Conservation (phyloP, 2,113 vertebrate species). For the Xiphorhynchus elegans region DNA sequence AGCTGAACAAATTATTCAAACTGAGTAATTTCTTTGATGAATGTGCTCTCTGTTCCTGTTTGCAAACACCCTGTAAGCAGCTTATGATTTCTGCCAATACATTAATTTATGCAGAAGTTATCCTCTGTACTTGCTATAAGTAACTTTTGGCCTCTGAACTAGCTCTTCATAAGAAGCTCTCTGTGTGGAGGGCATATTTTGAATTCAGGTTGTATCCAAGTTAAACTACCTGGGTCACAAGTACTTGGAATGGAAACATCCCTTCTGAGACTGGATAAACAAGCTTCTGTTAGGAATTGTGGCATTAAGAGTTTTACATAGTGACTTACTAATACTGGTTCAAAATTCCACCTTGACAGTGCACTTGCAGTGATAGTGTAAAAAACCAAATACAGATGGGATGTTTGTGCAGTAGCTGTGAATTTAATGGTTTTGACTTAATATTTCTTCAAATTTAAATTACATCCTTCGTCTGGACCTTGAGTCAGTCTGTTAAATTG, state of each 20-base stretch:
- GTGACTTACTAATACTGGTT: not conserved
- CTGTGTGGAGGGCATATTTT: not conserved
- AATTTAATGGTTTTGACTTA: not conserved
- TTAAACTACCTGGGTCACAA: not conserved
- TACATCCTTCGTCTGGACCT: not conserved
- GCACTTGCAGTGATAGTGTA: not conserved
- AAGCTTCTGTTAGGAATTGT: not conserved
- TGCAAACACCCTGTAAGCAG: slow-evolving; percentile 32
- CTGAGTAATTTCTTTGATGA: slow-evolving; percentile 2
- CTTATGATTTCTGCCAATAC: not conserved
- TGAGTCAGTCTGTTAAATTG: not conserved
- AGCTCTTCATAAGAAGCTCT: not conserved
- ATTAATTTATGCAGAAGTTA: slow-evolving; percentile 30
- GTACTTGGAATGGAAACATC: not conserved
- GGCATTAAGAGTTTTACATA: not conserved
- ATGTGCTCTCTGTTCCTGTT: slow-evolving; percentile 32
- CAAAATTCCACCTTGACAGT: not conserved
- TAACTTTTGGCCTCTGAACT: slow-evolving; percentile 17
- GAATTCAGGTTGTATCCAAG: not conserved
- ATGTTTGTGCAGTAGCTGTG: not conserved
- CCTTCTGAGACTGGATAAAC: not conserved
- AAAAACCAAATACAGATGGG: not conserved
- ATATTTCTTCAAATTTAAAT: not conserved
- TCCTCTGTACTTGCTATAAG: not conserved
- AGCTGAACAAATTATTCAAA: slow-evolving; percentile 17